Conservation (phyloP, 2,888 invertebrate genomes). For the Pollenia labialis region DNA sequence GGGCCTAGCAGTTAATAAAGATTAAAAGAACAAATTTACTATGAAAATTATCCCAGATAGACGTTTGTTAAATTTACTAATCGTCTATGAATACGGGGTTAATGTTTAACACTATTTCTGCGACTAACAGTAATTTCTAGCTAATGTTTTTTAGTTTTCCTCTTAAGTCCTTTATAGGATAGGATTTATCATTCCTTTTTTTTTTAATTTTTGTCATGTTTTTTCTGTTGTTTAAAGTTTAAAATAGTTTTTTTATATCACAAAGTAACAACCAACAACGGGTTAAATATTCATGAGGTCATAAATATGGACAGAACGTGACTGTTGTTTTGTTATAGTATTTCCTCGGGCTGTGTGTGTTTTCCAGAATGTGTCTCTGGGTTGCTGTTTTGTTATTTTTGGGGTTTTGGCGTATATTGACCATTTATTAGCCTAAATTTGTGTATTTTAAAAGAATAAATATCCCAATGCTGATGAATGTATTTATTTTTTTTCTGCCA, state of each 20-base stretch:
- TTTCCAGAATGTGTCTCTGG: background rate
- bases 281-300: slow-evolving; percentile 9
- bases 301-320: slow-evolving; percentile 22
- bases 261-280: slow-evolving; percentile 7
- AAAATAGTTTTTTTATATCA: slow-evolving; percentile 10
- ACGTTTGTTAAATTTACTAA: no score
- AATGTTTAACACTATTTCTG: background rate
- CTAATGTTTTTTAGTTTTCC: background rate
- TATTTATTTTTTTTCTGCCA: no score
- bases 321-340: slow-evolving; percentile 6
- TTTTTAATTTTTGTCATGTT: background rate
- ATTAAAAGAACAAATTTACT: no score
- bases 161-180: background rate
- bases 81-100: no score
- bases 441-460: slow-evolving; percentile 20
- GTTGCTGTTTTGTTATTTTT: background rate
- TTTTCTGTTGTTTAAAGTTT: background rate
- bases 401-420: background rate
- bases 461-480: background rate
- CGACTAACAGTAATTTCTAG: background rate
- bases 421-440: slow-evolving; percentile 28
- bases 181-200: background rate
- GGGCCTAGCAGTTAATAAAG: no score
- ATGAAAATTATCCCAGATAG: no score
- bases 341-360: background rate